phyloP scores from a whole-genome alignment of 2,797 vertebrate species.

The Echeneis naucrates region DNA sequence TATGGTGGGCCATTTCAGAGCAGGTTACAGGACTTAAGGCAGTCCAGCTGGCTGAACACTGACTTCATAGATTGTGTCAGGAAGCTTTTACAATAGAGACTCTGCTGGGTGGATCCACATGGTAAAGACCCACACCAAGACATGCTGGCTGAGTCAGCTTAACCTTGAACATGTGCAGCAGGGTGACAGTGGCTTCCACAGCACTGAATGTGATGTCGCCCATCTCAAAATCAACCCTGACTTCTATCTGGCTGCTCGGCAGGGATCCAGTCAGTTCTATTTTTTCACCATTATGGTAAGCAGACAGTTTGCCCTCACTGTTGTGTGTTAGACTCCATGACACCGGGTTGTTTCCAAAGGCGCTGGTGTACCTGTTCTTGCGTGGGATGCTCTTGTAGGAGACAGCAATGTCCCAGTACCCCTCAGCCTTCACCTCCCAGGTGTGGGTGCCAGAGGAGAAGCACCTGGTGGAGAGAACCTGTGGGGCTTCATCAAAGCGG shows the following conservation, averaged over 20 bases:
- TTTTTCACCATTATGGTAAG: conserved; percentile 42
- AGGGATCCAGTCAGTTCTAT: not conserved
- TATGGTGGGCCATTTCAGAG: conserved; percentile 1
- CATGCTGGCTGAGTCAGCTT: conserved; percentile 60
- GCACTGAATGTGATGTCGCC: conserved; percentile 54
- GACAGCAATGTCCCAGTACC: conserved; percentile 69
- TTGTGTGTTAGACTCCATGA: conserved; percentile 67
- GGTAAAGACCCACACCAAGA: conserved; percentile 66
- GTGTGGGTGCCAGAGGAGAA: conserved; percentile 52
- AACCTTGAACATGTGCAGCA: conserved; percentile 54
- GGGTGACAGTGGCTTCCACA: not conserved
- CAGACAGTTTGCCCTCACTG: conserved; percentile 48
- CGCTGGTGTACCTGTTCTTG: conserved; percentile 36
- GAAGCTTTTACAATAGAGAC: conserved; percentile 53
- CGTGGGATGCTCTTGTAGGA: conserved; percentile 60
- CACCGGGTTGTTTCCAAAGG: conserved; percentile 46
- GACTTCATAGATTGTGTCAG: conserved; percentile 9
- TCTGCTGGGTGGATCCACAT: conserved; percentile 53
- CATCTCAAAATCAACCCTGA: conserved; percentile 50
- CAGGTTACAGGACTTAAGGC: not conserved
- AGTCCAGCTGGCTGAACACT: not conserved
- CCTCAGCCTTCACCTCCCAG: conserved; percentile 69
- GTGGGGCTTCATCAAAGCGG: conserved; percentile 60
- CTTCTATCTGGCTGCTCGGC: conserved; percentile 36
- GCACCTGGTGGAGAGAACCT: conserved; percentile 67